phyloP scores from a whole-genome alignment of 1,140 invertebrate genomes.

The Zaprionus taronus region DNA sequence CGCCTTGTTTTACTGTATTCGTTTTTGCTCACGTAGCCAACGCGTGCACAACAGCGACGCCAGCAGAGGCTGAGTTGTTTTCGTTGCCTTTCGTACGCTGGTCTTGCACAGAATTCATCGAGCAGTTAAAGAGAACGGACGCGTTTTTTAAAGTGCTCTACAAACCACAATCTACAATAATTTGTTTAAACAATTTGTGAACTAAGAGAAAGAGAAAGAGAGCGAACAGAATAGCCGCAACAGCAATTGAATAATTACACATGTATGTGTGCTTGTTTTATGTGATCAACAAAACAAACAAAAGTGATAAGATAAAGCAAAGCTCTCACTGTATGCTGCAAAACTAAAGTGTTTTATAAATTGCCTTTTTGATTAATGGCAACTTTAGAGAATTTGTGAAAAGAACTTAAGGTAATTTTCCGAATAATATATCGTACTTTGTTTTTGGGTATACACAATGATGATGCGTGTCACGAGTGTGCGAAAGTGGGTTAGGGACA shows the following conservation, averaged over 20 bases:
- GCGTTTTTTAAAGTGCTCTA: slow-evolving; percentile 46
- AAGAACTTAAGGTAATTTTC: slow-evolving; percentile 63
- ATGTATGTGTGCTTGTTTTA: slow-evolving; percentile 3
- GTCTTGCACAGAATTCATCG: slow-evolving; percentile 60
- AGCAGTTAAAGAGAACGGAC: slow-evolving; percentile 72
- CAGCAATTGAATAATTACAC: slow-evolving; percentile 20
- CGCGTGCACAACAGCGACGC: slow-evolving; percentile 64
- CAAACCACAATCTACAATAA: slow-evolving; percentile 29
- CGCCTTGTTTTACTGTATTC: slow-evolving; percentile 47
- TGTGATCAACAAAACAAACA: slow-evolving; percentile 53
- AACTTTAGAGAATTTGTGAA: slow-evolving; percentile 4
- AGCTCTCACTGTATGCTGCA: slow-evolving; percentile 21
- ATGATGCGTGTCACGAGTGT: slow-evolving; percentile 30
- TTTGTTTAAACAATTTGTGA: slow-evolving; percentile 68
- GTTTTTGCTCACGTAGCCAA: slow-evolving; percentile 77
- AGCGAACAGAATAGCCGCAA: background rate
- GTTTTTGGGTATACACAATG: slow-evolving; percentile 7
- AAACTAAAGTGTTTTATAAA: slow-evolving; percentile 32
- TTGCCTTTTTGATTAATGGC: slow-evolving; percentile 12
- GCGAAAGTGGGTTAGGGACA: slow-evolving; percentile 74
- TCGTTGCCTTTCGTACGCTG: slow-evolving; percentile 39
- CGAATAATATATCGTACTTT: slow-evolving; percentile 8
- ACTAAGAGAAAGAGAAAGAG: slow-evolving; percentile 30
- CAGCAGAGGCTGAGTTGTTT: slow-evolving; percentile 39
- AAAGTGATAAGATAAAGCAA: slow-evolving; percentile 48